Base-by-base conservation (phyloP, 2,113 vertebrate genomes). In the Corythoichthys haematopterus region DNA sequence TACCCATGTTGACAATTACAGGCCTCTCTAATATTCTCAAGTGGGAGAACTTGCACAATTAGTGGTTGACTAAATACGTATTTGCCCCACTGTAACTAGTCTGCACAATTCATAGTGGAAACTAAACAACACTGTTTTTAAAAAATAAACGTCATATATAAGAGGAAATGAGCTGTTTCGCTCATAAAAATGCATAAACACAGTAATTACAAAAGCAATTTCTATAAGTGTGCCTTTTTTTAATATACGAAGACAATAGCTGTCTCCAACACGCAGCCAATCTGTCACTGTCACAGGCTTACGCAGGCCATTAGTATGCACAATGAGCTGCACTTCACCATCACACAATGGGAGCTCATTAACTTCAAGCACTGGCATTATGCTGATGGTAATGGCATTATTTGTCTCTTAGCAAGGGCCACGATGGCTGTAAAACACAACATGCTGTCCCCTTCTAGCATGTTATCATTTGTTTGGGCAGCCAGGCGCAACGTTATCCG, bases 251-350 rank as follows among this genome's bases (percentile, higher is more conserved):
- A 43, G 6, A 43, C 57, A 71, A 68, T 77, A 73, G 77, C 80
- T 72, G 74, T 84, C 69, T 72, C 57, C 64, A 67, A 80, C 84
- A 78, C 72, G 64, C 65, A 65, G 71, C 72, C 47, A n/a, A 79
- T 84, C 81, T 64, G 45, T 84, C 76, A 80, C 73, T 79, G 66
- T 76, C 68, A 81, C 77, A 71, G 69, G 69, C 61, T 70, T 77
- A 75, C 57, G 69, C 67, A 64, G 20, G 48, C 59, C 78, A 87
- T 87, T 89, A 83, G 77, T 75, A 85, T 84, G 78, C 83, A 77
- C 69, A 82, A 82, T 78, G 79, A 83, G 76, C 61, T 63, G 59
- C 73, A 81, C 84, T 87, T 80, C 80, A 85, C 86, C 72, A 76
- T 66, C 46, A 28, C 69, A 70, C 70, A 74, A 79, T 70, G 79